Percentiles rank a stretch among this genome's conserved stretches.
phyloP scores from a whole-genome alignment of 2,888 invertebrate species.

The Altica lythri region DNA sequence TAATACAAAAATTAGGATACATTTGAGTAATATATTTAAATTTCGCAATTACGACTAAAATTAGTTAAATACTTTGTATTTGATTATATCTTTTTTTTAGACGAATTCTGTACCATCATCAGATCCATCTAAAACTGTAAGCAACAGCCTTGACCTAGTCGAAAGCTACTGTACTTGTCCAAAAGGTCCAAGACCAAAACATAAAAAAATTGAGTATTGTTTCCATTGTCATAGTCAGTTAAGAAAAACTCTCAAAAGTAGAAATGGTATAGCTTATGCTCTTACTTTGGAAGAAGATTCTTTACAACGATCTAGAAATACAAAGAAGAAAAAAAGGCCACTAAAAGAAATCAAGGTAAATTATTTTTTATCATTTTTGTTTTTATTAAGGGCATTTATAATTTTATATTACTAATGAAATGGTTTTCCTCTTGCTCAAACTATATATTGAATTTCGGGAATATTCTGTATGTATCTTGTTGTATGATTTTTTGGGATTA shows the following conservation, averaged over 20 bases:
- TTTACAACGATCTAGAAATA: conserved; percentile 23
- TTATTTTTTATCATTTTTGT: no score
- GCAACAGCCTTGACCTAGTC: conserved; percentile 22
- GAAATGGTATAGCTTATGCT: conserved; percentile 58
- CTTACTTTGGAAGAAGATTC: conserved; percentile 51
- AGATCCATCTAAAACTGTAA: background rate
- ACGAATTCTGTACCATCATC: background rate
- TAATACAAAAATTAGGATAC: no score
- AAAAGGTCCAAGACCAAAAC: conserved; percentile 22
- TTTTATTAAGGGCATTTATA: no score
- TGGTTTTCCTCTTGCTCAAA: no score
- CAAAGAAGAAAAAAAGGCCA: conserved; percentile 27
- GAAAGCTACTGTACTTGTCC: conserved; percentile 40
- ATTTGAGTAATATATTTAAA: no score
- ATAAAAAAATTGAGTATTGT: conserved; percentile 35
- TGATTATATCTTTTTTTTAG: conserved; percentile 3
- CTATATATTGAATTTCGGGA: background rate
- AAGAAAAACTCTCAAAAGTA: conserved; percentile 40
- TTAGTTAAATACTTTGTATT: no score
- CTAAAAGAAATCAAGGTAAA: conserved; percentile 45
- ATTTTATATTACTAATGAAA: no score
- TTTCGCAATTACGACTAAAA: no score
- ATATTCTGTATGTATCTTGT: no score
- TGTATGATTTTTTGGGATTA: no score
- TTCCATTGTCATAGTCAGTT: conserved; percentile 44